Percentiles rank a stretch among this genome's conserved stretches.
These are phyloP conservation scores for Mobula hypostoma DNA, from an alignment of 2,113 vertebrate species.

Conservation along the genomic window DNA sequence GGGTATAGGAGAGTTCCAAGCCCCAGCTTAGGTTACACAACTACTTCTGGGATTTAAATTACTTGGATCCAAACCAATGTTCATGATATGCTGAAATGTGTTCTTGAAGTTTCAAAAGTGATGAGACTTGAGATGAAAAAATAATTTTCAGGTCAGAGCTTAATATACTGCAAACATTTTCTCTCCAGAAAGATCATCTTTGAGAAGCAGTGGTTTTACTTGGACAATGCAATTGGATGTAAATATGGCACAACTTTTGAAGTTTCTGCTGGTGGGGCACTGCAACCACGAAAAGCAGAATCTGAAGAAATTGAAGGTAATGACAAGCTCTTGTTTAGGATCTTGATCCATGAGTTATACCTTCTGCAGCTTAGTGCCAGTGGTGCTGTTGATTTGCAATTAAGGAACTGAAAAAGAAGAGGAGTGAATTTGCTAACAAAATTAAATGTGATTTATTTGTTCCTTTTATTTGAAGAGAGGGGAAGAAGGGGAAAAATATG, in stretches of 20 bases:
- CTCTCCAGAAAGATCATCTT: conserved; percentile 79
- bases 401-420: not conserved
- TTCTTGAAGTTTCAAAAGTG: not conserved
- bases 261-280: conserved; percentile 67
- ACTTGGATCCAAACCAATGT: not conserved
- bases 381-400: not conserved
- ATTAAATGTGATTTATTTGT: not conserved
- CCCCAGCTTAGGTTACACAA: not conserved
- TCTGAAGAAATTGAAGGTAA: conserved; percentile 62
- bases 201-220: conserved; percentile 92
- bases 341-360: not conserved
- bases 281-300: conserved; percentile 64
- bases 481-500: not conserved
- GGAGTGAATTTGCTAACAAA: not conserved
- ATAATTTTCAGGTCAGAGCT: not conserved
- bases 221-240: conserved; percentile 80
- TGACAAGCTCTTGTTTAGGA: not conserved
- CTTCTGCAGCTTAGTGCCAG: not conserved
- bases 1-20: too few relatives aligned
- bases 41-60: not conserved
- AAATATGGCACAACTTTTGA: conserved; percentile 81
- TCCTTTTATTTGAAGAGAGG: not conserved
- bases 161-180: not conserved
- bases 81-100: too few relatives aligned
- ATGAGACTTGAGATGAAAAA: not conserved